Evolutionary conservation across 92 coral and sea anemone species (phyloP).

Genomic region (Bergia puertoricense): DNA sequence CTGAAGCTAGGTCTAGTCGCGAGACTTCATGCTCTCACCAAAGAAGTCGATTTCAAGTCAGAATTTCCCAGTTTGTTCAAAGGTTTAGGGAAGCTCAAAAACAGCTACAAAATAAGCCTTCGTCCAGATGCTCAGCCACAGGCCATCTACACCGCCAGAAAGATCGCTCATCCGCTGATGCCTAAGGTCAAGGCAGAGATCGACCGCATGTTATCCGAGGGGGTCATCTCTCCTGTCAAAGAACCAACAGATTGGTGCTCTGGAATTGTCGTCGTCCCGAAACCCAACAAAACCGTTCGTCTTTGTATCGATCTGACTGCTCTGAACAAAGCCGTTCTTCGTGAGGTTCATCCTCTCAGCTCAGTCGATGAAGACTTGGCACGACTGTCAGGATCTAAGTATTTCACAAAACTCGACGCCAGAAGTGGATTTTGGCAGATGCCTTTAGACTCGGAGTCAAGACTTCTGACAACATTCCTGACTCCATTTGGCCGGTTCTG

Average conservation of each 20-base stretch:
- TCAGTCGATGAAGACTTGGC: slow-evolving; percentile 13
- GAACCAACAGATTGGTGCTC: not conserved
- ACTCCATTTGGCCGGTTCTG: slow-evolving; percentile 33
- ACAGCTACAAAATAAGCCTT: not conserved
- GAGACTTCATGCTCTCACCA: too few relatives aligned
- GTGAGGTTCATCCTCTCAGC: slow-evolving; percentile 1
- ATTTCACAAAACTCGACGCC: slow-evolving; percentile 20
- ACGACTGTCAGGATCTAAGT: not conserved
- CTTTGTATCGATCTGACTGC: slow-evolving; percentile 20
- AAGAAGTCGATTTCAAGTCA: too few relatives aligned
- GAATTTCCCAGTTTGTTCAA: not conserved
- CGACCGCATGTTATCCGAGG: not conserved
- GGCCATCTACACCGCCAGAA: not conserved
- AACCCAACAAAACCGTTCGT: not conserved
- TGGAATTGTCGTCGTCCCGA: not conserved
- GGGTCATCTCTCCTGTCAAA: too few relatives aligned
- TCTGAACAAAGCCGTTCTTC: not conserved
- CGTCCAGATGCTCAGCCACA: not conserved
- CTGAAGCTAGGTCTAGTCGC: too few relatives aligned
- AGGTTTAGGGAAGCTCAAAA: not conserved
- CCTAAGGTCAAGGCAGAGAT: not conserved
- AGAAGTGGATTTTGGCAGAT: slow-evolving; percentile 32
- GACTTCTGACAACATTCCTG: not conserved
- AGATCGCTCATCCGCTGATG: not conserved
- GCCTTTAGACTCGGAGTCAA: not conserved